phyloP scores from a whole-genome alignment of 2,797 vertebrate genomes.

The Simalia tracyae region DNA sequence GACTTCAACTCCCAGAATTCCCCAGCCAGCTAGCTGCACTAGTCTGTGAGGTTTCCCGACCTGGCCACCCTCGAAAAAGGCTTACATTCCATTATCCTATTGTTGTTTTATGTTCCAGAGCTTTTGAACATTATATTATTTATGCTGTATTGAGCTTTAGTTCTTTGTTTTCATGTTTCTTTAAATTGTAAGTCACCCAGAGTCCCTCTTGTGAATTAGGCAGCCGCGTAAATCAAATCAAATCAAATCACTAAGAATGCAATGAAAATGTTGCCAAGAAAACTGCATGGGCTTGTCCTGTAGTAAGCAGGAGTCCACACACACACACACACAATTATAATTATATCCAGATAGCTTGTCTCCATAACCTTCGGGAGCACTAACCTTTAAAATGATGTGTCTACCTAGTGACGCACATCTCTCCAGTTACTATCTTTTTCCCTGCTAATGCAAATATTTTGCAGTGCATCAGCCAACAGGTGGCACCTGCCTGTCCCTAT shows the following conservation, averaged over 20 bases:
- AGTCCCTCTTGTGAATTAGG: background rate
- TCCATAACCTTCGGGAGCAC: constrained; percentile 30
- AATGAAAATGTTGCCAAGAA: background rate
- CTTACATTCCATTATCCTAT: background rate
- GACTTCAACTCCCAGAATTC: no score
- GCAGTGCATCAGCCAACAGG: constrained; percentile 48
- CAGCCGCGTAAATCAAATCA: background rate
- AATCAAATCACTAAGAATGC: background rate
- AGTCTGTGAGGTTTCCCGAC: background rate
- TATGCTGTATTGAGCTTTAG: background rate
- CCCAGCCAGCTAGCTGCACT: no score
- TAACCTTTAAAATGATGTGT: constrained; percentile 39
- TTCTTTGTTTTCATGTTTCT: background rate
- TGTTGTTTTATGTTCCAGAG: background rate
- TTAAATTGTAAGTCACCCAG: background rate
- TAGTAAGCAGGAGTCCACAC: background rate
- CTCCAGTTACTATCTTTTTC: constrained; percentile 29
- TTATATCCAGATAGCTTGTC: constrained; percentile 23
- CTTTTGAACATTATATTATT: background rate
- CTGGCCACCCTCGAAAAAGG: background rate
- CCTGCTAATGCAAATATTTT: constrained; percentile 12
- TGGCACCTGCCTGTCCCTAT: constrained; percentile 43
- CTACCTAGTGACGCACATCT: constrained; percentile 18
- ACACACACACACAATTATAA: background rate
- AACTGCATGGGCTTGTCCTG: background rate